Base-by-base conservation (phyloP, 2,888 invertebrate genomes). In the Galeopsomyia nigrocyanea region DNA sequence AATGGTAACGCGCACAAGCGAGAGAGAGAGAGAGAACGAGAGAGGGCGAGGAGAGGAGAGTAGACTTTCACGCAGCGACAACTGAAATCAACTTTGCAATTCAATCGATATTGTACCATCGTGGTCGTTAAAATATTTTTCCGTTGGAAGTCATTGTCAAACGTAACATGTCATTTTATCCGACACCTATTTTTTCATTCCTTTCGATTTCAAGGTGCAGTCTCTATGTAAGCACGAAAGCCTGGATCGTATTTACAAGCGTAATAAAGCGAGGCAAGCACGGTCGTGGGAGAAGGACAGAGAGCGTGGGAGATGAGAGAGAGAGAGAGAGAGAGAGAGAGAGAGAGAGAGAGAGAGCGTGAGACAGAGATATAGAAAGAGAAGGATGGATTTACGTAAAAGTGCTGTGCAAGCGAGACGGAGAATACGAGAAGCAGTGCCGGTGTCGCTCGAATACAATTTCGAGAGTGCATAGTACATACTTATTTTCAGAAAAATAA, bases 71-170 rank as follows among this genome's bases (percentile, higher is more conserved):
- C 22, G 9, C 56, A 26, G 14, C 6, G 63, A 78, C 77, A 76
- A 75, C 75, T 60, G 73, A 63, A 75, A 76, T 79, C 75, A 79
- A 81, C 80, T 78, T 79, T 78, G 79, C 77, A 58, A 72, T 70
- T 63, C 68, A 79, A 81, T 81, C 80, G 74, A 81, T 81, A 80
- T 78, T 19, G n/a, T 26, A 19, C 5, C 16, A n/a, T 16, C 47
- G 16, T 2, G 6, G 1, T 6, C 19, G 16, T 21, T 22, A 39
- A 65, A 64, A 65, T 22, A 65, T 65, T 49, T 56, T 56, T 22
- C 46, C 39, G 39, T 10, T 10, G 39, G 5, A 39, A 39, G 13
- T 39, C 7, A 39, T 39, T 39, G 39, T 13, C 39, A 7, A 39
- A 39, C 39, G 39, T 1, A 10, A 13, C 7, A 39, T 10, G 7